Evolutionary conservation across 2,113 vertebrate species (phyloP).

Genomic region (Lophochroa leadbeateri): DNA sequence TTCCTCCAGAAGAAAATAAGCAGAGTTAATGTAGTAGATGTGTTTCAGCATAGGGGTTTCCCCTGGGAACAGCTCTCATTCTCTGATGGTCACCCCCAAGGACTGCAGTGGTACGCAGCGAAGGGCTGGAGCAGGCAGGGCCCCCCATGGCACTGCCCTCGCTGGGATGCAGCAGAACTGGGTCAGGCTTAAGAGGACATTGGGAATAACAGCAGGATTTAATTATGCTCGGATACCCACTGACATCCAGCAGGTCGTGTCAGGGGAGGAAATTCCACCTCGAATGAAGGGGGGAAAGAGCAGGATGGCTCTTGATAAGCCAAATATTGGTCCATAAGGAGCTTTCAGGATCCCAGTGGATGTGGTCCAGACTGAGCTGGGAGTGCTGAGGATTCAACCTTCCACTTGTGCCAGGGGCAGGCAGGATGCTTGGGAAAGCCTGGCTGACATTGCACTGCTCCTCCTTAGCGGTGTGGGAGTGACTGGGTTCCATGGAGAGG

Average conservation of each 20-base stretch:
- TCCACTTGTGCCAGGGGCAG: background rate
- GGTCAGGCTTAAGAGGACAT: background rate
- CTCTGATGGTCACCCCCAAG: background rate
- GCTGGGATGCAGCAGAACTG: background rate
- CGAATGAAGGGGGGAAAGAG: accelerated
- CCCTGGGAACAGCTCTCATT: background rate
- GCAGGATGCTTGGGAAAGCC: background rate
- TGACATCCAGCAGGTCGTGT: background rate
- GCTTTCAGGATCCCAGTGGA: accelerated
- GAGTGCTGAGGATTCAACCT: accelerated
- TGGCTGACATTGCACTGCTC: accelerated
- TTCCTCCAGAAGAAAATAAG: too few species aligned
- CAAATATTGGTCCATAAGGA: accelerated
- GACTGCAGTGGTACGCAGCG: background rate
- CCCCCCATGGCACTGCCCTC: accelerated
- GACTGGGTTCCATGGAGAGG: accelerated
- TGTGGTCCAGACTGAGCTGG: accelerated
- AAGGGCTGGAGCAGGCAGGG: background rate
- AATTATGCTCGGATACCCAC: background rate
- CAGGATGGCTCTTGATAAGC: accelerated
- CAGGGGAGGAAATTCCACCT: background rate
- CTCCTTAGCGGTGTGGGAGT: background rate
- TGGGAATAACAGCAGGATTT: background rate
- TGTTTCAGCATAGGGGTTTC: too few species aligned
- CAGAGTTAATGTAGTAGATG: too few species aligned